phyloP scores from a whole-genome alignment of 2,888 invertebrate genomes.

The Caenorhabditis zanzibari region DNA sequence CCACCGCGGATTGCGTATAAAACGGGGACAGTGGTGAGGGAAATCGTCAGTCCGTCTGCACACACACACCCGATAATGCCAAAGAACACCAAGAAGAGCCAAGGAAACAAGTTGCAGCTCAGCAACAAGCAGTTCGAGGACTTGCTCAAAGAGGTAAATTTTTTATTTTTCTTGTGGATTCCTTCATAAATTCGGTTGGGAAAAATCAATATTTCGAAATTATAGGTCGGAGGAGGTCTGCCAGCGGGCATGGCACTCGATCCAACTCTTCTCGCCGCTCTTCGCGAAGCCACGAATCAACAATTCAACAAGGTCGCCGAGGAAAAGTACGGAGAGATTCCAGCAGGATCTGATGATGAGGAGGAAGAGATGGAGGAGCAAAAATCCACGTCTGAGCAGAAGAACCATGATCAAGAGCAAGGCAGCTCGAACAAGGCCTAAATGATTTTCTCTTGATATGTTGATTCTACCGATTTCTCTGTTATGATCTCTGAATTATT shows the following conservation, averaged over 20 bases:
- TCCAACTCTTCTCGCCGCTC: slow-evolving; percentile 40
- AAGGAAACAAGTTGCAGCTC: slow-evolving; percentile 70
- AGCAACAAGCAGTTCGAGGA: slow-evolving; percentile 55
- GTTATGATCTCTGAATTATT: slow-evolving; percentile 15
- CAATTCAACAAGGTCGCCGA: slow-evolving; percentile 49
- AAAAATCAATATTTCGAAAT: neutral
- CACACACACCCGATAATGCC: slow-evolving; percentile 31
- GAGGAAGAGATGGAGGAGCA: slow-evolving; percentile 9
- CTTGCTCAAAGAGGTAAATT: slow-evolving; percentile 53
- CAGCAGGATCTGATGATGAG: slow-evolving; percentile 28
- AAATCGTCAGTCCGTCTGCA: slow-evolving; percentile 8
- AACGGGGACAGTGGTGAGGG: neutral
- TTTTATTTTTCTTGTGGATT: neutral
- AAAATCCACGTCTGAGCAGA: slow-evolving; percentile 14
- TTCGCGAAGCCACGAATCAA: slow-evolving; percentile 49
- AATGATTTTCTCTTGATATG: neutral
- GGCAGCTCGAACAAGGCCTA: slow-evolving; percentile 32
- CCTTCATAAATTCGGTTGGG: neutral
- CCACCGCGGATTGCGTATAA: slow-evolving; percentile 30
- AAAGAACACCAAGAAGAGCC: slow-evolving; percentile 54
- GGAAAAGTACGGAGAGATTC: slow-evolving; percentile 48
- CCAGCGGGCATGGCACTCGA: slow-evolving; percentile 52
- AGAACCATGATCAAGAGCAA: neutral
- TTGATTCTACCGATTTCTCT: neutral
- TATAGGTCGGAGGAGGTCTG: slow-evolving; percentile 45